Conservation (phyloP, 2,888 invertebrate species). For the Strigamia transsilvanica region DNA sequence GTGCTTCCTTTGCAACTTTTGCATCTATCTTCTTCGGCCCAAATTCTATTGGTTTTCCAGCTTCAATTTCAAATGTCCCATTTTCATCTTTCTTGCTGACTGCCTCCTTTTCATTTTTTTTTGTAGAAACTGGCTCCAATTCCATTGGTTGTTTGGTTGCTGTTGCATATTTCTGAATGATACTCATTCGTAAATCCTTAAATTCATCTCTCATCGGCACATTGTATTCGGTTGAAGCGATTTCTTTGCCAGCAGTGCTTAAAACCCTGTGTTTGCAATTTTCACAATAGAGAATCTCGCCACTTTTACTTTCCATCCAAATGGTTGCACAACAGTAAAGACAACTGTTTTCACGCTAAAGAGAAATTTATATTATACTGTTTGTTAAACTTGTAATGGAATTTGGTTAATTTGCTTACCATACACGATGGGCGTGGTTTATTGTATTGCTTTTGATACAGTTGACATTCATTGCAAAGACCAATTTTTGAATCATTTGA, state of each 20-base stretch:
- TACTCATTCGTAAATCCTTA: neutral
- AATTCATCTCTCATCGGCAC: neutral
- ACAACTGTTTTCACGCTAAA: conserved; percentile 17
- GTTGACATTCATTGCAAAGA: neutral
- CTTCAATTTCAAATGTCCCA: neutral
- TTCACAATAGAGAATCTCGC: neutral
- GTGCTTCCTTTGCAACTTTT: neutral
- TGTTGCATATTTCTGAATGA: too few relatives aligned
- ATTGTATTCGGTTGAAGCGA: neutral
- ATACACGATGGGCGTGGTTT: neutral
- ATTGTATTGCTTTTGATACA: neutral
- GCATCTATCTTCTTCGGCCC: neutral
- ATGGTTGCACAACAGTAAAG: neutral
- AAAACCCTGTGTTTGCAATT: conserved; percentile 3
- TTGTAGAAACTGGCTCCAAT: too few relatives aligned
- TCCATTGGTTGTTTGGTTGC: neutral
- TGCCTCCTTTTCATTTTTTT: neutral
- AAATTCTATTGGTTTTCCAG: neutral
- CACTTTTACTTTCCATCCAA: neutral
- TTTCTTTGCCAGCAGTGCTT: neutral
- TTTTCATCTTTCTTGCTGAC: neutral
- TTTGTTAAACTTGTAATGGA: too few relatives aligned
- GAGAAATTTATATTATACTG: neutral
- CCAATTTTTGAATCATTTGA: neutral
- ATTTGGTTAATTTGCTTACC: neutral